phyloP scores from a whole-genome alignment of 1,140 invertebrate species.

The Trachelipus rathkii region DNA sequence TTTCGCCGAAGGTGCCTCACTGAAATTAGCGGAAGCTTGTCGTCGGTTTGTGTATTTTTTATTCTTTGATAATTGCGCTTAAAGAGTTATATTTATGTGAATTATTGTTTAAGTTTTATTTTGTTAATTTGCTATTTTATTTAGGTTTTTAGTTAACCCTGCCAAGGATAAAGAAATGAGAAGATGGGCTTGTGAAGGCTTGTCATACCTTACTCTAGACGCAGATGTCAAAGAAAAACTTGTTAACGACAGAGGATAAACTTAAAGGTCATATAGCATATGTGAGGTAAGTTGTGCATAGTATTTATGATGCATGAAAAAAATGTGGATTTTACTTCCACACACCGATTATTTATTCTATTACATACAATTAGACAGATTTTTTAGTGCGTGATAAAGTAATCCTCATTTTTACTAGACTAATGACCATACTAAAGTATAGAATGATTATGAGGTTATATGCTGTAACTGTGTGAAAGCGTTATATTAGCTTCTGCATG shows the following conservation, averaged over 20 bases:
- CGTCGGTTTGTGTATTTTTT: constrained; percentile 54
- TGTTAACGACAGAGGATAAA: constrained; percentile 78
- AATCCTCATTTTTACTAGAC: no score
- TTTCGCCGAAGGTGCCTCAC: constrained; percentile 89
- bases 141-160: constrained; percentile 77
- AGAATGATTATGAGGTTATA: no score
- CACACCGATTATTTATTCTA: no score
- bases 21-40: constrained; percentile 91
- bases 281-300: constrained; percentile 53
- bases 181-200: constrained; percentile 94
- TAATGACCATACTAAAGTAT: no score
- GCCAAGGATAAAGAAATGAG: constrained; percentile 82
- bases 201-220: constrained; percentile 95
- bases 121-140: constrained; percentile 27
- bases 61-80: background rate
- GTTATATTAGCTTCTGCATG: no score
- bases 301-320: no score
- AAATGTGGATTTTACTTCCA: no score
- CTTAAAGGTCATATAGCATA: constrained; percentile 77
- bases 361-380: no score
- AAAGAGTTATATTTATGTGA: background rate
- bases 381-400: no score
- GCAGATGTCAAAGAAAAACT: constrained; percentile 98
- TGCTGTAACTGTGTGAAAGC: no score
- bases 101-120: background rate